phyloP scores from a whole-genome alignment of 2,888 invertebrate species.

The Marronus borbonicus region DNA sequence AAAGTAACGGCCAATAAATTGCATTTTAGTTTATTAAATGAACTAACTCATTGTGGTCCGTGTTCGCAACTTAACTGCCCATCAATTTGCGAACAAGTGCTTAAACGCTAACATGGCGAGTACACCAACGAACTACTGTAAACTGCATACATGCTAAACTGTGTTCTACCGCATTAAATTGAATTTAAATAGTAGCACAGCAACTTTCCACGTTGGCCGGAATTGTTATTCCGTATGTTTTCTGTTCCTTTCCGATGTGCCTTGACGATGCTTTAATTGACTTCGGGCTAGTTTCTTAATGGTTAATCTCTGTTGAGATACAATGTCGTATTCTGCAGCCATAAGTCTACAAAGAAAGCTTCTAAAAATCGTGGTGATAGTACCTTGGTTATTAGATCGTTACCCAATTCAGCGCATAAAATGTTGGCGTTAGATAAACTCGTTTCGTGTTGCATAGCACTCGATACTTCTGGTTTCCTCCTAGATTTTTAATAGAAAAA shows the following conservation, averaged over 20 bases:
- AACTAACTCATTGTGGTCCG: not conserved
- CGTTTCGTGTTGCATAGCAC: too few relatives aligned
- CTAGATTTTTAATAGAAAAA: too few relatives aligned
- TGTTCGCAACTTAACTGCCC: constrained; percentile 10
- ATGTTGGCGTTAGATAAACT: too few relatives aligned
- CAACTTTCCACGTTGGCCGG: not conserved
- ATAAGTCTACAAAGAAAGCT: not conserved
- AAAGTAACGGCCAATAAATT: not conserved
- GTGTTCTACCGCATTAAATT: constrained; percentile 40
- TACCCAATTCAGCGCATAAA: too few relatives aligned
- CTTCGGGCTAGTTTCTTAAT: not conserved
- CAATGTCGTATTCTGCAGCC: not conserved
- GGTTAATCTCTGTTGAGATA: too few relatives aligned
- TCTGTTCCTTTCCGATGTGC: not conserved
- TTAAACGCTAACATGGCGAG: constrained; percentile 15
- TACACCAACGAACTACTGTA: constrained; percentile 27
- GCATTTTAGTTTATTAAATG: not conserved
- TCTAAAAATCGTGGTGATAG: too few relatives aligned
- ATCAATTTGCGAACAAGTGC: constrained; percentile 20
- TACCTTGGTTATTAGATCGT: too few relatives aligned
- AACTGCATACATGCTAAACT: constrained; percentile 26
- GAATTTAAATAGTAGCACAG: constrained; percentile 27
- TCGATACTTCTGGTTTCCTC: too few relatives aligned
- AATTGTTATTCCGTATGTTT: not conserved
- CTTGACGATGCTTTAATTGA: not conserved